These are phyloP conservation scores for Xestoiulus laeticollis DNA, from an alignment of 2,888 invertebrate genomes.

Conservation along the genomic window DNA sequence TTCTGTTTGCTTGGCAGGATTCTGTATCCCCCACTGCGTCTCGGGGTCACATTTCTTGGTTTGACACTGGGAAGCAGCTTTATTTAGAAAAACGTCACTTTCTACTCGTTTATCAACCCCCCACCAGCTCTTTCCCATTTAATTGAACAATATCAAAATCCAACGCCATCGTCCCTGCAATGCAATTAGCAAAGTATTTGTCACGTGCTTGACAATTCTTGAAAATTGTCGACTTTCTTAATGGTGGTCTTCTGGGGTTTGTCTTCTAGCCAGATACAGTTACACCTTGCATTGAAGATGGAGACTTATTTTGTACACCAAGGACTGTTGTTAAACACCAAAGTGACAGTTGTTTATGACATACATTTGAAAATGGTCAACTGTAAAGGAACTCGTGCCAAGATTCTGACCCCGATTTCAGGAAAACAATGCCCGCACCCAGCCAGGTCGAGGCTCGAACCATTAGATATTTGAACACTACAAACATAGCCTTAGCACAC, in stretches of 20 bases:
- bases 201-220: background rate
- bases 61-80: background rate
- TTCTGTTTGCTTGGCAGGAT: slow-evolving; percentile 7
- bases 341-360: background rate
- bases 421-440: background rate
- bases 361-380: slow-evolving; percentile 14
- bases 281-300: background rate
- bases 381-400: background rate
- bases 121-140: background rate
- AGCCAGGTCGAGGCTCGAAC: background rate
- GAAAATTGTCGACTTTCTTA: background rate
- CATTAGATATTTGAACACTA: background rate
- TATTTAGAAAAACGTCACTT: background rate
- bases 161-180: background rate
- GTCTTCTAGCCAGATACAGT: background rate
- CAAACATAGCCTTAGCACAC: background rate
- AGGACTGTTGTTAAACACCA: no score
- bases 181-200: slow-evolving; percentile 28
- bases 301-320: slow-evolving; percentile 19
- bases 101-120: background rate
- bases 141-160: background rate
- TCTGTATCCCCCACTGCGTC: slow-evolving; percentile 24
- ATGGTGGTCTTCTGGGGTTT: background rate
- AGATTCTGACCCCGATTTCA: background rate
- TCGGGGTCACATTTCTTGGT: slow-evolving; percentile 19